A percentile compares a stretch with the other conserved stretches of the same genome.
These are phyloP conservation scores for Irena cyanogastra DNA, from an alignment of 2,113 vertebrate genomes.

Conservation along the genomic window DNA sequence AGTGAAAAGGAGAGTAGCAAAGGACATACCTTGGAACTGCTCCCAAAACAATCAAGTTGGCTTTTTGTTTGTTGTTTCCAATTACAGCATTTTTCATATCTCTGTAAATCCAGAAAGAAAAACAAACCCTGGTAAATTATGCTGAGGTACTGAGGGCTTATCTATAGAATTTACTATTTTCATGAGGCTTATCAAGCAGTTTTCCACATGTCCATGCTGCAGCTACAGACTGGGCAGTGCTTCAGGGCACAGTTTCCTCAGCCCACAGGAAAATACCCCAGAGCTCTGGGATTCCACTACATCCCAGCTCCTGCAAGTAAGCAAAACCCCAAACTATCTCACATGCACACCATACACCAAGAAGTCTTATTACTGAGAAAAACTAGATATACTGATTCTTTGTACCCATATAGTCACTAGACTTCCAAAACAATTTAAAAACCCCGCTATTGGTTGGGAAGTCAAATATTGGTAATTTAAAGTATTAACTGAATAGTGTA, in stretches of 20 bases:
- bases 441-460: background rate
- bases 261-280: background rate
- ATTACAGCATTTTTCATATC: conserved; percentile 99
- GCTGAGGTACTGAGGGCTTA: conserved; percentile 65
- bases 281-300: background rate
- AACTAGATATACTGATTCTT: background rate
- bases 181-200: conserved; percentile 11
- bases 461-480: background rate
- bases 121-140: conserved; percentile 67
- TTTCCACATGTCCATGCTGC: conserved; percentile 16
- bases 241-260: background rate
- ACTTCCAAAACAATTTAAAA: background rate
- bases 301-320: background rate
- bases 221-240: background rate
- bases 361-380: background rate
- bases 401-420: background rate
- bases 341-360: background rate
- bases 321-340: conserved; percentile 1
- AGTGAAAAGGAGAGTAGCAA: conserved; percentile 64
- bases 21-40: conserved; percentile 92
- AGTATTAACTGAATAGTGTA: background rate
- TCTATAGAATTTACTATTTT: conserved; percentile 59
- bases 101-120: conserved; percentile 80
- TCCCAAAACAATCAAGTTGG: conserved; percentile 98
- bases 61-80: conserved; percentile 99